phyloP scores from a whole-genome alignment of 2,797 vertebrate species.

The Gallirallus australis region DNA sequence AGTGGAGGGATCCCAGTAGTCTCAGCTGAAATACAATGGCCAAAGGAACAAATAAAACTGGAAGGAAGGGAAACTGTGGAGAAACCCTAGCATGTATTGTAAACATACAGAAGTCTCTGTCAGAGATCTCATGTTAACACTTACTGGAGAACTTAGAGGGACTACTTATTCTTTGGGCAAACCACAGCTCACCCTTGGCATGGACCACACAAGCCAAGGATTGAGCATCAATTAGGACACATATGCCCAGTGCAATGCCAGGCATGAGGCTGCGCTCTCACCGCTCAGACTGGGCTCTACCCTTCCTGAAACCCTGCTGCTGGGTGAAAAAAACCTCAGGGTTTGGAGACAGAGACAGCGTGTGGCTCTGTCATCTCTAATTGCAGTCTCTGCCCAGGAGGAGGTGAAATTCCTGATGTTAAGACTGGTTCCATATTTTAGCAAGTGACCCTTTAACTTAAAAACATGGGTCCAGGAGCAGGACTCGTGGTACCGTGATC shows the following conservation, averaged over 20 bases:
- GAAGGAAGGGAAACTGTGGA: not conserved
- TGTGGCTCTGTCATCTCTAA: not conserved
- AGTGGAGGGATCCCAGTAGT: not conserved
- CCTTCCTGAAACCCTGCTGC: not conserved
- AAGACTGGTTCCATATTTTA: not conserved
- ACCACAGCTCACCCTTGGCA: not conserved
- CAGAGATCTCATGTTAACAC: fast-evolving
- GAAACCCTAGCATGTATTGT: not conserved
- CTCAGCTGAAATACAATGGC: not conserved
- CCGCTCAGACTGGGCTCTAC: not conserved
- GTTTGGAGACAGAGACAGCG: fast-evolving
- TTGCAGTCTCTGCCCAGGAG: not conserved
- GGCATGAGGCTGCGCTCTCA: fast-evolving
- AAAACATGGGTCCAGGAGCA: not conserved
- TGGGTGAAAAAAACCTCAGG: not conserved
- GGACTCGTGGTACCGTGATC: not conserved
- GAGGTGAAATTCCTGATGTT: not conserved
- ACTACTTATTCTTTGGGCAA: not conserved
- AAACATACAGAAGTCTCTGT: not conserved
- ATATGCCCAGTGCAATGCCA: not conserved
- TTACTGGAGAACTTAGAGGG: not conserved
- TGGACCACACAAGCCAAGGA: not conserved
- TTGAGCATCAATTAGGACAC: not conserved
- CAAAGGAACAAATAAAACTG: not conserved
- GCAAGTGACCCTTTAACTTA: not conserved